Conservation (phyloP, 2,113 vertebrate species). For the Nannobrachium achirus region DNA sequence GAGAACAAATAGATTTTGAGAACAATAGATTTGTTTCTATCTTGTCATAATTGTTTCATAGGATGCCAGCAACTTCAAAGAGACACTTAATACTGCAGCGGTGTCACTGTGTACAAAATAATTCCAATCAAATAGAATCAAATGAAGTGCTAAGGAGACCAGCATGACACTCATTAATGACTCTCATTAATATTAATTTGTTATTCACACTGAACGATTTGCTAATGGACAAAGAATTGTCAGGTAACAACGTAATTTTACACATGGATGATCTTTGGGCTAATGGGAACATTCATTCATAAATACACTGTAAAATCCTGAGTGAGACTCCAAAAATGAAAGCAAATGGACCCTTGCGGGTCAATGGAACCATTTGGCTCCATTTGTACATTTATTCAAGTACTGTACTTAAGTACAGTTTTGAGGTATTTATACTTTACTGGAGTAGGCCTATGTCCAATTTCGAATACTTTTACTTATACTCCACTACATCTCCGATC, state of each 20-base stretch:
- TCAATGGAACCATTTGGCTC: no score
- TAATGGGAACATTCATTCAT: background rate
- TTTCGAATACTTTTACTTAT: no score
- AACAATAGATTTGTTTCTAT: conserved; percentile 36
- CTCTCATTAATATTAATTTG: conserved; percentile 67
- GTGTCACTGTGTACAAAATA: conserved; percentile 44
- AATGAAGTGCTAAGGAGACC: conserved; percentile 64
- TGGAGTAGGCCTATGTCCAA: no score
- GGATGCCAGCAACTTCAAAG: conserved; percentile 68
- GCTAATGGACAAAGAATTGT: conserved; percentile 50
- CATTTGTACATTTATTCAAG: no score
- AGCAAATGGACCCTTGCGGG: background rate
- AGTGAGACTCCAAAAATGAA: background rate
- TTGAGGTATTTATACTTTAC: no score
- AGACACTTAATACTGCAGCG: conserved; percentile 26
- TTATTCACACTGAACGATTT: conserved; percentile 55
- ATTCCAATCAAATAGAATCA: conserved; percentile 66
- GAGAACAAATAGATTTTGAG: no score
- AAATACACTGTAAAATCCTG: no score
- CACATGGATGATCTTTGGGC: background rate
- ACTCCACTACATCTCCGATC: no score
- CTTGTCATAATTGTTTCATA: conserved; percentile 75
- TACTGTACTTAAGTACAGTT: no score
- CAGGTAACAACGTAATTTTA: conserved; percentile 46
- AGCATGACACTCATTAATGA: conserved; percentile 3